Evolutionary conservation across 1,140 invertebrate species (phyloP), one percentile per base, ranked within the genome.

Genomic region (Sycophila sp.): DNA sequence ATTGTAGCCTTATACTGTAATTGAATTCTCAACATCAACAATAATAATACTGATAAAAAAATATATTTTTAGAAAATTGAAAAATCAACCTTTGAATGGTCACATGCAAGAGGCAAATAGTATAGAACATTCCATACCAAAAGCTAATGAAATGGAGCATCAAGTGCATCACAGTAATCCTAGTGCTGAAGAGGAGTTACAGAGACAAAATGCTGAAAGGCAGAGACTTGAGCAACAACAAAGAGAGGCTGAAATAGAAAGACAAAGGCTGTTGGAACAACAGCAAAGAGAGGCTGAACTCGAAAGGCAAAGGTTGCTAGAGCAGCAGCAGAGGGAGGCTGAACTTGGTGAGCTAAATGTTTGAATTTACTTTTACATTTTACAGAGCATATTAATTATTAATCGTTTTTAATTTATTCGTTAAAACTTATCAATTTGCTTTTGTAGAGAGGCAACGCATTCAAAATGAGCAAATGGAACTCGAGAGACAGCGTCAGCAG

Each of bases 211-310:
- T 74, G 55, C 47, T 11, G 76, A 78, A 49, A 76, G 75, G 53
- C 77, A 78, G 36, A 77, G 75, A 34, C 65, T 76, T 28, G 76
- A 80, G 47, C 76, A 79, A 17, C 80, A 82, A 8, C 72, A 75
- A 28, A 72, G 76, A 30, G 75, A 80, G 26, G 74, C 69, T 17
- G 75, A 82, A 13, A 38, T 78, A 8, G 76, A 79, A 47, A 73
- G 76, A 40, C 80, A 79, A 47, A 74, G 69, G 38, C 40, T 78
- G 24, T 17, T 80, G 0, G 77, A 81, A 30, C 72, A 74, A 8
- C 75, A 81, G 56, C 74, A 77, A 71, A 76, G 78, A 49, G 74
- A 75, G 13, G 73, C 38, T 2, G 80, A 78, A 28, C 30, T 73
- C 28, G 68, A 56, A 30, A 72, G 71, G 30, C 75, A 76, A 22